Base-by-base conservation (phyloP, 2,113 vertebrate genomes). In the Labrus mixtus region DNA sequence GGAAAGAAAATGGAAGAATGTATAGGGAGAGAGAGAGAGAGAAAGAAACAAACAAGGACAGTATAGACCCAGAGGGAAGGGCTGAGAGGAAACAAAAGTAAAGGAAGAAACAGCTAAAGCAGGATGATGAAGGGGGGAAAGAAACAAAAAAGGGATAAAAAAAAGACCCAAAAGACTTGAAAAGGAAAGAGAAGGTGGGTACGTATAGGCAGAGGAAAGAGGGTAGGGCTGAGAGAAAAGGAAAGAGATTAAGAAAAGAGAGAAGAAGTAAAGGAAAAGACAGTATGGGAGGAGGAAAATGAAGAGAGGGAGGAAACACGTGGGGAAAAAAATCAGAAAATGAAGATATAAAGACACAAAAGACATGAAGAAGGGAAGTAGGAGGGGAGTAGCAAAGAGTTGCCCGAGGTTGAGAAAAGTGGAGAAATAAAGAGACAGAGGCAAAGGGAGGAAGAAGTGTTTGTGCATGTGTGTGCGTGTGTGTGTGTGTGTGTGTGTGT, bases 401-500 rank as follows among this genome's bases (percentile, higher is more conserved):
- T 55, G 69, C 61, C 60, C 56, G 64, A 66, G 54, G 68, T 58
- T 60, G 64, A 76, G 66, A 3, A 2, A 76, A 67, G 57, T 22
- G 70, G 73, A 63, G 58, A 78, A 69, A 73, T 71, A 60, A 36
- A 60, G 36, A 69, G 46, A 72, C 13, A 59, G 33, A 25, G 23
- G 56, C 1, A 1, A 63, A 66, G 29, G 6, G 37, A 43, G 4
- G 22, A 45, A 56, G 33, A 23, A 37, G 19, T 55, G 54, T 72
- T 58, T 65, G 61, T 61, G 67, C 23, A 66, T 33, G 39, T 63
- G 57, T 50, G 60, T 22, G 68, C 36, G 78, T 43, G 72, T 23
- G 78, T 13, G 65, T 33, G 56, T 39, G 56, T 19, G 62, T 39
- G 69, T 55, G 55, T 36, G 74, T 56, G 57, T 36, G 67, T 20